Evolutionary conservation across 2,797 vertebrate genomes (phyloP), one percentile per base, ranked within the genome.

Genomic region (Pelochelys cantorii): DNA sequence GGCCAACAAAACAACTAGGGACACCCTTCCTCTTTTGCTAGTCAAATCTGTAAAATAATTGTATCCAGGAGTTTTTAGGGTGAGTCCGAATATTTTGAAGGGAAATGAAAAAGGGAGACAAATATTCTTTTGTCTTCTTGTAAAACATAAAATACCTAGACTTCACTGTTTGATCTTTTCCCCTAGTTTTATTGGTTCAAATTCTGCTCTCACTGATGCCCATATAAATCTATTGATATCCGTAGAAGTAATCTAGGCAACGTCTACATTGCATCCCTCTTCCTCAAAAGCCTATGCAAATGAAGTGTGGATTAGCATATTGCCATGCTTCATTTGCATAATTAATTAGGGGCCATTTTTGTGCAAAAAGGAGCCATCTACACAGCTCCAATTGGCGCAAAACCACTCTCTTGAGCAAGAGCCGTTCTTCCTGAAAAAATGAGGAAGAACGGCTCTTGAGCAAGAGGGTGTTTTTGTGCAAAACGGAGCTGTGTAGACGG

Each of bases 111-210:
- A 82, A 1, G 1, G 81, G 60, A 55, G 75, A 94, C 37, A 42
- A 79, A 65, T 53, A 5, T 31, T 79, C n/a, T 25, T 55, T 86
- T 56, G 5, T 27, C 0, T 74, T 92, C 34, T 84, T 87, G 5
- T 54, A 4, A 81, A 90, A 74, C 68, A 53, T 0, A 0, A 5
- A 71, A 56, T 37, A 37, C 9, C 5, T 18, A 86, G 48, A 87
- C 83, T 91, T 90, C 78, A 52, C 52, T 81, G 2, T 86, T 83
- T 78, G 75, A 82, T 86, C 79, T 42, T 96, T 92, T 77, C 27
- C 34, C 10, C 10, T 52, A 68, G 20, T 80, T 34, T 79, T 90
- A 60, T 2, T 42, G 80, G 34, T 52, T 68, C 2, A 0, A 84
- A 85, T 79, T 57, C 37, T 65, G 10, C 77, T 74, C 42, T 89